Conservation (phyloP, 1,140 invertebrate genomes). For the Antheraea mylitta region DNA sequence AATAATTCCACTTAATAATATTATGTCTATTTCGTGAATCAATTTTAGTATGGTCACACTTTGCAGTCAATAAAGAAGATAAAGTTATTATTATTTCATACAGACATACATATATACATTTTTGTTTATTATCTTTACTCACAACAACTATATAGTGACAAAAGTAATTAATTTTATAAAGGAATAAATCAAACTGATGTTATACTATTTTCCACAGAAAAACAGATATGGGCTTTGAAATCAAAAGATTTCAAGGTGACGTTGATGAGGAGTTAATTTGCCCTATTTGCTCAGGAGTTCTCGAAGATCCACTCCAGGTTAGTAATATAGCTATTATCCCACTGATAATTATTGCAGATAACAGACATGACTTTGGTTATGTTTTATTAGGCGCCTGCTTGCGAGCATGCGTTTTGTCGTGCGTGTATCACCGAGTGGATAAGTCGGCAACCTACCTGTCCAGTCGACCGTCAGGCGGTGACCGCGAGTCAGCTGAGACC, state of each 20-base stretch:
- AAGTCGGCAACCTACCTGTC: constrained; percentile 94
- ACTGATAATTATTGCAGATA: not conserved
- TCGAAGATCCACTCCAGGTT: constrained; percentile 95
- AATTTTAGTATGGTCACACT: not conserved
- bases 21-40: too few species aligned
- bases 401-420: constrained; percentile 97
- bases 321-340: constrained; percentile 11
- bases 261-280: constrained; percentile 96
- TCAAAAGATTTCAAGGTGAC: constrained; percentile 92
- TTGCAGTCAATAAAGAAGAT: not conserved
- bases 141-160: not conserved
- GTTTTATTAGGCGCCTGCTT: constrained; percentile 89
- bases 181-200: constrained; percentile 36
- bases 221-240: constrained; percentile 91
- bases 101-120: not conserved
- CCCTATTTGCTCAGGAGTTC: constrained; percentile 93
- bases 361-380: constrained; percentile 11
- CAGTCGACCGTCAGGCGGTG: constrained; percentile 93
- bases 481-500: constrained; percentile 92
- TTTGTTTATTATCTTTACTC: constrained; percentile 10
- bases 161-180: not conserved
- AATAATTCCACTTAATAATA: too few species aligned
- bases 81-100: not conserved
- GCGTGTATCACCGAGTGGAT: constrained; percentile 97
- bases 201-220: constrained; percentile 32